Conservation (phyloP, 2,888 invertebrate genomes). For the Odontocerum albicorne region DNA sequence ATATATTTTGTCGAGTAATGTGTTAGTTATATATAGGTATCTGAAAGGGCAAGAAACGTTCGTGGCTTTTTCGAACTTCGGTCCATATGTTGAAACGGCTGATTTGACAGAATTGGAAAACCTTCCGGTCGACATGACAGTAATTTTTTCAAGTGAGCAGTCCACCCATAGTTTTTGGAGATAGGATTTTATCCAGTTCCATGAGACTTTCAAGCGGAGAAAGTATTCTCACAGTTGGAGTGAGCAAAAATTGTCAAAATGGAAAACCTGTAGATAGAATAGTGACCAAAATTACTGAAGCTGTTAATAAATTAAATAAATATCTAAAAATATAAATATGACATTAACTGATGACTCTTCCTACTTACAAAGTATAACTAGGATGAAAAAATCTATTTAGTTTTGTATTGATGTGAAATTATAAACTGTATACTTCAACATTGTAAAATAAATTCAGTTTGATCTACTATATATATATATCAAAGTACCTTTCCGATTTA, state of each 20-base stretch:
- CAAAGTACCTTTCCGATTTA: too few relatives aligned
- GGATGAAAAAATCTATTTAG: too few relatives aligned
- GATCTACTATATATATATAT: too few relatives aligned
- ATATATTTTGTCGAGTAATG: background rate
- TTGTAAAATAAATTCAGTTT: too few relatives aligned
- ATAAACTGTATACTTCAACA: too few relatives aligned
- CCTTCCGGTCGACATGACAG: conserved; percentile 48
- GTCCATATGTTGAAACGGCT: conserved; percentile 46
- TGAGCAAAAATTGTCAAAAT: conserved; percentile 51
- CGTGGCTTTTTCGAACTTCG: conserved; percentile 58
- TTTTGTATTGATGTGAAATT: too few relatives aligned
- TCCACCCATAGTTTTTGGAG: conserved; percentile 15
- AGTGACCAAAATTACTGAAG: conserved; percentile 50
- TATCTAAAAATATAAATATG: conserved; percentile 48
- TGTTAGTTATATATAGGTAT: conserved; percentile 43
- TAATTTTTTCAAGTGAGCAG: conserved; percentile 38
- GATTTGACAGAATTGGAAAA: conserved; percentile 52
- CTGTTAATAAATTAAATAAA: conserved; percentile 55
- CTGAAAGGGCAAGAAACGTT: conserved; percentile 44
- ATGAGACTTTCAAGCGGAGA: conserved; percentile 47
- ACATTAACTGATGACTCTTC: too few relatives aligned
- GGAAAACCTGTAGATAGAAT: conserved; percentile 56
- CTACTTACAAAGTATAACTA: too few relatives aligned
- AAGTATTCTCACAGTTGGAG: conserved; percentile 47
- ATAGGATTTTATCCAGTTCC: conserved; percentile 3